Conservation (phyloP, 2,113 vertebrate genomes). For the Hepsetus odoe region DNA sequence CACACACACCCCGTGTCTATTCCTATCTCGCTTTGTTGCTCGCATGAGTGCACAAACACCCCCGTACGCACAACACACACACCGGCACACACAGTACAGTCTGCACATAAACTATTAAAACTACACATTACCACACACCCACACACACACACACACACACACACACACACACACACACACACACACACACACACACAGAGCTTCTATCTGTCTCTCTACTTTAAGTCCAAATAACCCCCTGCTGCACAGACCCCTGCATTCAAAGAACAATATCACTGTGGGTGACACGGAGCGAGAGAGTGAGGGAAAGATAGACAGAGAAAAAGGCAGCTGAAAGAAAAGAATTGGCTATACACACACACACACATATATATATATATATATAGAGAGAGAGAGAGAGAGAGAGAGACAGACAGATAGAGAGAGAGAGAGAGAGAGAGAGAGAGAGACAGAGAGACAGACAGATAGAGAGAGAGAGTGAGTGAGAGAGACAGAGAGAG, state of each 20-base stretch:
- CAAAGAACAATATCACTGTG: slow-evolving; percentile 43
- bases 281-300: slow-evolving; percentile 25
- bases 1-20: neutral
- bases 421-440: too few species aligned
- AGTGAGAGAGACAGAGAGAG: too few species aligned
- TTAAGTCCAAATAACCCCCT: slow-evolving; percentile 46
- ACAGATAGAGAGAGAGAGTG: too few species aligned
- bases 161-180: slow-evolving; percentile 11
- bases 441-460: too few species aligned
- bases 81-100: neutral
- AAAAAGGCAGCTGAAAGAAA: slow-evolving; percentile 51
- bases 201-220: slow-evolving; percentile 31
- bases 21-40: neutral
- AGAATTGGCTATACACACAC: neutral
- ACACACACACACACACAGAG: slow-evolving; percentile 1
- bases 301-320: slow-evolving; percentile 33
- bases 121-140: neutral
- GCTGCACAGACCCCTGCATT: slow-evolving; percentile 25
- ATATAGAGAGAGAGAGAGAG: neutral
- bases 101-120: slow-evolving; percentile 8
- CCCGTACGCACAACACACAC: neutral
- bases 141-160: neutral
- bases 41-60: neutral
- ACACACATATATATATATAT: neutral
- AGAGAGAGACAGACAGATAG: too few species aligned